Base-by-base conservation (phyloP, 2,797 vertebrate genomes). In the Fistularia commersonii region DNA sequence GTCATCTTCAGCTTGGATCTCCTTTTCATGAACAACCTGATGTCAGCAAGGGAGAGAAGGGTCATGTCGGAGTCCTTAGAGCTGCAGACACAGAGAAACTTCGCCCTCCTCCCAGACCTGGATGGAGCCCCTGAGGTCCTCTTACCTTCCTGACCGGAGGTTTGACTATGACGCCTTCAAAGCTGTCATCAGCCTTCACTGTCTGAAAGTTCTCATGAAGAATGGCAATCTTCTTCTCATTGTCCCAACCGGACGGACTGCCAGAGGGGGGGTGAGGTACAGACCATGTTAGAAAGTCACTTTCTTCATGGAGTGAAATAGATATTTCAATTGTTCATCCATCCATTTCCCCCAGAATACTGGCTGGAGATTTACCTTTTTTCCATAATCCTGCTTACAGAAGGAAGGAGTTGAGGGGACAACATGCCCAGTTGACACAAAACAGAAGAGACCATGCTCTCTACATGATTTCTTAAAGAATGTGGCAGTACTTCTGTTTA, bases 211-310 rank as follows among this genome's bases (percentile, higher is more conserved):
- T 99, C 85, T 99, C 97, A 11, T 99, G 93, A 72, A 99, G 86
- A 78, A 99, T 99, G 81, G 92, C 92, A 51, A 99, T 99, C 89
- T 99, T 99, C 86, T 99, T 99, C 81, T 98, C 96, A 47, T 99
- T 99, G 91, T 99, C 97, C 97, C 97, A 99, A 46, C 97, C 96
- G 82, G 95, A 94, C 50, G 97, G 97, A 88, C 97, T 99, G 76
- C 60, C 79, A 12, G 41, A 61, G 45, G 15, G 64, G 3, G 10
- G 39, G 8, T 45, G 45, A 6, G 61, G 74, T 72, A 70, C 32
- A 40, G 40, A 55, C 1, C n/a, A 57, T 42, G n/a, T 42, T 7
- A 42, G 6, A 35, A 6, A 35, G 34, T 6, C 34, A 35, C 6
- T 35, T 35, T 35, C n/a, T n/a, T n/a, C n/a, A n/a, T n/a, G n/a